Evolutionary conservation across 2,797 vertebrate genomes (phyloP).

Genomic region (Rhynchonycteris naso): DNA sequence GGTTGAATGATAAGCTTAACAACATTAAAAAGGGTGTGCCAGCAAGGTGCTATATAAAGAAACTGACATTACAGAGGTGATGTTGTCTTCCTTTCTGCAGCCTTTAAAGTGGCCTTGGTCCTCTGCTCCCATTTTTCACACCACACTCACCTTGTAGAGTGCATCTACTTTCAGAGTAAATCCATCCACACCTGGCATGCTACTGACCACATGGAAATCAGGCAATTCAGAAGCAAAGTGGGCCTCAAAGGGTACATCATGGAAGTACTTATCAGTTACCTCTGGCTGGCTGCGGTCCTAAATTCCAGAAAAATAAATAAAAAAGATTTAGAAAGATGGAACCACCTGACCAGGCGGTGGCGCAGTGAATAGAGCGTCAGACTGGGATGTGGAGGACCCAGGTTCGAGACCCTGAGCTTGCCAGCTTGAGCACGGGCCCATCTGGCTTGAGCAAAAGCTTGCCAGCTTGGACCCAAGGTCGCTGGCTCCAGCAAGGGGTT

Average conservation of each 20-base stretch:
- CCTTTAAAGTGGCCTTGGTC: not conserved
- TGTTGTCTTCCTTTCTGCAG: not conserved
- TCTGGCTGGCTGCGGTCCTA: slow-evolving; percentile 97
- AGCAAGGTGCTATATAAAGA: not conserved
- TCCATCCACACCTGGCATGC: slow-evolving; percentile 96
- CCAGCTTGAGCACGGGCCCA: no score
- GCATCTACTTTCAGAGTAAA: slow-evolving; percentile 98
- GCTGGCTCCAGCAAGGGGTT: no score
- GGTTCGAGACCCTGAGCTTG: no score
- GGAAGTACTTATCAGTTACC: slow-evolving; percentile 94
- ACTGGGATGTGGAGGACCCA: no score
- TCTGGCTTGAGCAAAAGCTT: no score
- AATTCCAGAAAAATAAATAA: not conserved
- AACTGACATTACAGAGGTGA: not conserved
- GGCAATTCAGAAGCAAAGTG: slow-evolving; percentile 92
- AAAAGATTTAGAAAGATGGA: not conserved
- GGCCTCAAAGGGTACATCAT: slow-evolving; percentile 97
- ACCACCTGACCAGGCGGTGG: no score
- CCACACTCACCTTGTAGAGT: slow-evolving; percentile 93
- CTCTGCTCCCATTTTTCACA: accelerated
- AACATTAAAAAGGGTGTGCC: not conserved
- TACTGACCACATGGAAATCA: slow-evolving; percentile 90
- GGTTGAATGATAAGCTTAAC: not conserved
- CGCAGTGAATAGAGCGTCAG: no score
- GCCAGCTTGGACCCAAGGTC: no score